A percentile compares a stretch with the other conserved stretches of the same genome.
Conservation (phyloP, 1,140 invertebrate species). For the Scaptomyza pallida region DNA sequence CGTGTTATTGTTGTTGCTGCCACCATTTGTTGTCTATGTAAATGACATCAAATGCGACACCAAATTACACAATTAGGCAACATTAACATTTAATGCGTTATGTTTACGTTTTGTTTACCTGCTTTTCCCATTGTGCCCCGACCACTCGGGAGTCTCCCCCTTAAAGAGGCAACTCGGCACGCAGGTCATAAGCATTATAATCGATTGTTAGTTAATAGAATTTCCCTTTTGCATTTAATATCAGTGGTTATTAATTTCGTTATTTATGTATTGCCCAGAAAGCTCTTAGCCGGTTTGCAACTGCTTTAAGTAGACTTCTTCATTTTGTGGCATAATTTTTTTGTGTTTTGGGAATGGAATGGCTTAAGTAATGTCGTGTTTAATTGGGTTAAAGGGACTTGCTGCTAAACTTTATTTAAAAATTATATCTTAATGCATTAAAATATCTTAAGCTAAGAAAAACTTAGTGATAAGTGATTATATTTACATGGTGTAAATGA, state of each 20-base stretch:
- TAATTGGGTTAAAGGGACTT: not conserved
- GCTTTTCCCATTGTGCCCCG: slow-evolving; percentile 13
- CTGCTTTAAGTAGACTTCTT: slow-evolving; percentile 14
- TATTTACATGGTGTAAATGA: too few species aligned
- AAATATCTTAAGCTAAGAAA: too few species aligned
- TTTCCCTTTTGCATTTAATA: slow-evolving; percentile 30
- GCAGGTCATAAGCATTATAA: slow-evolving; percentile 72
- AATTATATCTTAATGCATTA: not conserved
- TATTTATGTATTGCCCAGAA: slow-evolving; percentile 3
- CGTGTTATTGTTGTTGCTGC: slow-evolving; percentile 15
- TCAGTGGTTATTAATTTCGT: slow-evolving; percentile 38
- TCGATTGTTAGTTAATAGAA: slow-evolving; percentile 77
- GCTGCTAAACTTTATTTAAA: not conserved
- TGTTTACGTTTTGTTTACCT: slow-evolving; percentile 76
- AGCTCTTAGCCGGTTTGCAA: slow-evolving; percentile 4
- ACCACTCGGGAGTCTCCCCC: not conserved
- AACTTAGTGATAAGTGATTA: too few species aligned
- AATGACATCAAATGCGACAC: slow-evolving; percentile 75
- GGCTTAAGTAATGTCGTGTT: slow-evolving; percentile 1
- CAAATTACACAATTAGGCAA: slow-evolving; percentile 82
- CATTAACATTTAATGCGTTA: slow-evolving; percentile 81
- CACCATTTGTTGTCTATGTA: slow-evolving; percentile 61
- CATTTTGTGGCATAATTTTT: too few species aligned
- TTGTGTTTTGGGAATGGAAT: too few species aligned
- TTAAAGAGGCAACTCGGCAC: slow-evolving; percentile 40